Conservation (phyloP, 2,113 vertebrate genomes). For the Cricetomys ansorgei region DNA sequence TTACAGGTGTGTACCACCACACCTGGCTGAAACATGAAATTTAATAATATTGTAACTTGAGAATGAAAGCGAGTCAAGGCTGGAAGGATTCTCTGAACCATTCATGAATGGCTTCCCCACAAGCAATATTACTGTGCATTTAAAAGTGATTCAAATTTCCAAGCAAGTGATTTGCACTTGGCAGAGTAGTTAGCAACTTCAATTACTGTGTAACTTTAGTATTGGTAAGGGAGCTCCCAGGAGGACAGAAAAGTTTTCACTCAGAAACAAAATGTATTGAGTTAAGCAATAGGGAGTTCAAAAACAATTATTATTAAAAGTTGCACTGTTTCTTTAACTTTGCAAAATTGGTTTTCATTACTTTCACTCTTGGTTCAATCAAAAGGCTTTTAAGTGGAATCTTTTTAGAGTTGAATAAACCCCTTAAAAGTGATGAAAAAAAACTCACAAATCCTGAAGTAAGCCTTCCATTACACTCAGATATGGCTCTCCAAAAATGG, state of each 20-base stretch:
- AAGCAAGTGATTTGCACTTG: slow-evolving; percentile 65
- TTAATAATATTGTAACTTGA: slow-evolving; percentile 50
- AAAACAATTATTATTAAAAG: slow-evolving; percentile 80
- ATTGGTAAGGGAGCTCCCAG: slow-evolving; percentile 61
- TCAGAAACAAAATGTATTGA: slow-evolving; percentile 70
- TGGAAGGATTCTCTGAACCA: slow-evolving; percentile 56
- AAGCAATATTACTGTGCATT: slow-evolving; percentile 66
- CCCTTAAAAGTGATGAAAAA: slow-evolving; percentile 72
- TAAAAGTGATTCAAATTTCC: slow-evolving; percentile 61
- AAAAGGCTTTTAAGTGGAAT: slow-evolving; percentile 69
- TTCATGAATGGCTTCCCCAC: slow-evolving; percentile 23
- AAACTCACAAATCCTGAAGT: slow-evolving; percentile 63
- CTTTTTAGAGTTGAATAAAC: slow-evolving; percentile 75
- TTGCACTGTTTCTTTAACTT: slow-evolving; percentile 62
- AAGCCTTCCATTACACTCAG: slow-evolving; percentile 35
- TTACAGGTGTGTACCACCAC: background rate
- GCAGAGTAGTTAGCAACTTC: slow-evolving; percentile 67
- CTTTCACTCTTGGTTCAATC: slow-evolving; percentile 69
- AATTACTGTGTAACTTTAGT: slow-evolving; percentile 67
- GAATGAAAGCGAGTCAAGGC: slow-evolving; percentile 3
- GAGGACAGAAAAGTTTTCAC: slow-evolving; percentile 72
- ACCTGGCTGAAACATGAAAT: slow-evolving; percentile 37
- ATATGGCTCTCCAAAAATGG: slow-evolving; percentile 31
- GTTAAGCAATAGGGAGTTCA: slow-evolving; percentile 72
- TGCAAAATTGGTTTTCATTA: slow-evolving; percentile 77